Evolutionary conservation across 1,140 invertebrate species (phyloP).

Genomic region (Drosophila ohnishii): DNA sequence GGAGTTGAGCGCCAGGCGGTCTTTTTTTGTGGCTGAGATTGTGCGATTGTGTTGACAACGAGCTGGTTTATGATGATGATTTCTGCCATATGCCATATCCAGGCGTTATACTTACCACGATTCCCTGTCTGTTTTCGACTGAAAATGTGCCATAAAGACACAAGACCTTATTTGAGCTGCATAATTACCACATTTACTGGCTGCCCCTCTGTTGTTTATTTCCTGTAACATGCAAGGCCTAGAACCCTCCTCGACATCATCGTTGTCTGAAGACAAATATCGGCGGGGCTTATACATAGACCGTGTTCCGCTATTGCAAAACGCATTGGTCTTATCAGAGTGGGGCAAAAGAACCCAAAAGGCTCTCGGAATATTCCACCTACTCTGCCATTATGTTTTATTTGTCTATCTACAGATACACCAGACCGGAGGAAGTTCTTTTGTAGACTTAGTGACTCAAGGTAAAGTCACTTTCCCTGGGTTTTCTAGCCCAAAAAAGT

Average conservation of each 20-base stretch:
- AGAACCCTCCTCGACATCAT: conserved; percentile 22
- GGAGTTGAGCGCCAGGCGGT: conserved; percentile 62
- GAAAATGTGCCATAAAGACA: conserved; percentile 47
- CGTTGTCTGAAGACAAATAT: conserved; percentile 54
- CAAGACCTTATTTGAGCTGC: conserved; percentile 37
- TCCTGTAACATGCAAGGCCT: conserved; percentile 71
- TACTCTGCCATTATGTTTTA: background rate
- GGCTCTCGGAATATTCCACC: conserved; percentile 40
- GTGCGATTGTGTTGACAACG: conserved; percentile 57
- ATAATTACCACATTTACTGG: conserved; percentile 55
- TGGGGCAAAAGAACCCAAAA: conserved; percentile 24
- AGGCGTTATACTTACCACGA: conserved; percentile 16
- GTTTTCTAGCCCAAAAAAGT: background rate
- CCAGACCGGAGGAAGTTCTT: conserved; percentile 11
- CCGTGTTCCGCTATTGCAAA: conserved; percentile 64
- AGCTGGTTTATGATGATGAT: conserved; percentile 66
- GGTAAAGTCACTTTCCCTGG: background rate
- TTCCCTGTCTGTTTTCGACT: conserved; percentile 18
- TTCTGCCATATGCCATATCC: conserved; percentile 60
- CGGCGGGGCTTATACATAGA: conserved; percentile 35
- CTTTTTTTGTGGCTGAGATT: conserved; percentile 43
- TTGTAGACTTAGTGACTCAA: conserved; percentile 12
- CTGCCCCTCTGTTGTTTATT: conserved; percentile 56
- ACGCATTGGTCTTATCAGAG: conserved; percentile 71
- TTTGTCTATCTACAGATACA: conserved; percentile 36